Base-by-base conservation (phyloP, 2,113 vertebrate genomes). In the Amphiprion percula region DNA sequence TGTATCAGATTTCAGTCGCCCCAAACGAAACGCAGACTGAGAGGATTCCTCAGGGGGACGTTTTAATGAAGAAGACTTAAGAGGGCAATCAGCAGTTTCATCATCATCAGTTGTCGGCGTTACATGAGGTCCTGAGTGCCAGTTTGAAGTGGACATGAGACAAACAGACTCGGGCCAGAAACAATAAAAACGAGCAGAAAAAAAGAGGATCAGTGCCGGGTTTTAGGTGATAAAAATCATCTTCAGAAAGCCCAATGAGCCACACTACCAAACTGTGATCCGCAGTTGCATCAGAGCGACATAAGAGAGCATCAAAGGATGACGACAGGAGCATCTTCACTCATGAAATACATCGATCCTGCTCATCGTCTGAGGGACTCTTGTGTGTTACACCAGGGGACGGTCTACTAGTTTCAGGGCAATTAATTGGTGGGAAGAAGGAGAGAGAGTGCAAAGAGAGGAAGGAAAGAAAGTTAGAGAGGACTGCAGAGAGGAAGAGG, bases 251-350 rank as follows among this genome's bases (percentile, higher is more conserved):
- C 68, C 16, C 33, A 2, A 37, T 37, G 53, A 65, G 58, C 19
- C 41, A 28, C 9, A 9, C 26, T n/a, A 53, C n/a, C 63, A 52
- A 68, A 23, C 41, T 50, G 66, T 53, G 50, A 74, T 83, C 55
- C 68, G 50, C 67, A 65, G 74, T 79, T 88, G 75, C 84, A 82
- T 88, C 77, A 83, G 56, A 68, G 55, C 82, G 71, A 82, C 74
- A 77, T 56, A 63, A 77, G 63, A 83, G 60, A 72, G 66, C 61
- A 69, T 70, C 41, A 74, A 21, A 2, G 50, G 60, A 82, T 62
- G 83, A 87, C 73, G 85, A 78, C 80, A 84, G 79, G 50, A 84
- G 62, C 24, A 77, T 68, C 54, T 44, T 21, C 46, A 83, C 24
- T 71, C 4, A 33, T 77, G 74, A 88, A 88, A 87, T 47, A 54